Evolutionary conservation across 2,797 vertebrate genomes (phyloP).

Genomic region (Aviceda cuculoides): DNA sequence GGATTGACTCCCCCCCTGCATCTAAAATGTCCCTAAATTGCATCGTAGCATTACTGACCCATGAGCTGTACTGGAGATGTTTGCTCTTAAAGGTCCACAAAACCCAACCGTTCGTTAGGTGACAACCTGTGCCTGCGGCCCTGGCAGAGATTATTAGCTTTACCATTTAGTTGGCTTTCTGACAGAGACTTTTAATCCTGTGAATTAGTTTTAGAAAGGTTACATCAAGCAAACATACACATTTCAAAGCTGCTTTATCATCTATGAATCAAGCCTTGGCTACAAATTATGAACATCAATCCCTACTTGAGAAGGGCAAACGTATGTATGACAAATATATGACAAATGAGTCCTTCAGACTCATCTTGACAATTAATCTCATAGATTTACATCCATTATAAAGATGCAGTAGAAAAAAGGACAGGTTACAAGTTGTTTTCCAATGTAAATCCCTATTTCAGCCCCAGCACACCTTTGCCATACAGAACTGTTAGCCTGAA

Average conservation of each 20-base stretch:
- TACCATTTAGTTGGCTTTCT: neutral
- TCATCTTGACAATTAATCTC: neutral
- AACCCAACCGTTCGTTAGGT: neutral
- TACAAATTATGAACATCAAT: neutral
- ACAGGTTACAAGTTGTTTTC: neutral
- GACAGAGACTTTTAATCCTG: neutral
- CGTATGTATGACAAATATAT: neutral
- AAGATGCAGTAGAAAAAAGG: neutral
- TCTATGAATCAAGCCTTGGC: neutral
- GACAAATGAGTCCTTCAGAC: neutral
- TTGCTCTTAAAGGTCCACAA: neutral
- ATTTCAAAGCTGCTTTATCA: neutral
- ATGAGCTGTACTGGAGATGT: neutral
- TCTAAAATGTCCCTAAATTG: neutral
- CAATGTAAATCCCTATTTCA: neutral
- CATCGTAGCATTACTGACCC: neutral
- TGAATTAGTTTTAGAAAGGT: slow-evolving; percentile 10
- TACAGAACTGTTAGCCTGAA: neutral
- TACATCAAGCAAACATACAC: neutral
- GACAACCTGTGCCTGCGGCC: neutral
- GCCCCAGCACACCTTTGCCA: neutral
- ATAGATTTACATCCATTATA: neutral
- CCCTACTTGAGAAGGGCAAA: neutral
- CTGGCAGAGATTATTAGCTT: neutral
- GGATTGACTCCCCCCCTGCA: neutral